Base-by-base conservation (phyloP, 2,797 vertebrate genomes). In the Helicolenus hilgendorfi region DNA sequence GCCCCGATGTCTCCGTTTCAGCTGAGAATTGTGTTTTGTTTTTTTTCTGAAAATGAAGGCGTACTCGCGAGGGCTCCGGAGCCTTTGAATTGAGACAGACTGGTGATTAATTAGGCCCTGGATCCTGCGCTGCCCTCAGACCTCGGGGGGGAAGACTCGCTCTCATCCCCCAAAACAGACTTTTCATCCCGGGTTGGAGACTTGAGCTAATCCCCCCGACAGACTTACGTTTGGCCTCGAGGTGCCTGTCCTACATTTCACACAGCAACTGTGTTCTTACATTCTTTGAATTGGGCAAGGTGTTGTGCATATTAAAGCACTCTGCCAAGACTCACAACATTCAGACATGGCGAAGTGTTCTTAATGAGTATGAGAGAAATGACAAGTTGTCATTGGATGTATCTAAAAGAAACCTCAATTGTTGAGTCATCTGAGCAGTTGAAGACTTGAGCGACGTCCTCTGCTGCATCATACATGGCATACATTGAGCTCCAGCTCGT, bases 161-260 rank as follows among this genome's bases (percentile, higher is more conserved):
- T 92, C 65, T 84, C 73, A 86, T 81, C 77, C 79, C 75, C 72
- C 70, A 77, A 84, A 91, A 91, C 84, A 89, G 87, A 78, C 69
- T 89, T 77, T 75, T 87, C 81, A 88, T 81, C 38, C 58, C 56
- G 70, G 81, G 90, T 73, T 79, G 53, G 76, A 88, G 87, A 81
- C 73, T 87, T 18, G 38, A 83, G 78, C 78, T 78, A 73, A 90
- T 94, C 86, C 90, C 94, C 94, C 82, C 74, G 67, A 89, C 87
- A 88, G 91, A 90, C 65, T 86, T 55, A 13, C 56, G 2, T 58
- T 79, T 92, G 82, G 90, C 92, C 93, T 94, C 90, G 2, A 81
- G 94, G 89, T 91, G 89, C 92, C 86, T 95, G 95, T 91, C 86
- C 94, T 91, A 95, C 78, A 95, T 95, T 93, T 83, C 74, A 81